phyloP scores from a whole-genome alignment of 2,113 vertebrate genomes.

The Cercocebus atys region DNA sequence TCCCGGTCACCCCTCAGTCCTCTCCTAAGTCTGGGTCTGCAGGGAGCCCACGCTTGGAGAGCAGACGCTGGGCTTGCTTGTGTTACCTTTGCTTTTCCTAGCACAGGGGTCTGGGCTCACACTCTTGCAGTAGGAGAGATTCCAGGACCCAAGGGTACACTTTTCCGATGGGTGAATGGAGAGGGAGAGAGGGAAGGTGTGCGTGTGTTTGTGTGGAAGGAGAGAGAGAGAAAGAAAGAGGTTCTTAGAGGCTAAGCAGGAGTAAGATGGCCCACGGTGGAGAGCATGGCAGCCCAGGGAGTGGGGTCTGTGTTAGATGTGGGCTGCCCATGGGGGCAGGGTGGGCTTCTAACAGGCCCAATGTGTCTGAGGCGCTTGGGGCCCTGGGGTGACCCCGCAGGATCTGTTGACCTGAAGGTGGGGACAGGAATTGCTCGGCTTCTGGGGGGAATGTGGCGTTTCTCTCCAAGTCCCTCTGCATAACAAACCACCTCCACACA shows the following conservation, averaged over 20 bases:
- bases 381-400: background rate
- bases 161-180: too few species aligned
- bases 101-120: background rate
- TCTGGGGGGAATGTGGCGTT: background rate
- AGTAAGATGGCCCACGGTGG: fast-evolving
- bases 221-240: background rate
- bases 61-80: background rate
- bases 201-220: too few species aligned
- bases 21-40: background rate
- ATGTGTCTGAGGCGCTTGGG: background rate
- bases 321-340: background rate
- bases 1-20: background rate
- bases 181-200: background rate
- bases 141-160: background rate
- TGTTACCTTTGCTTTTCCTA: background rate
- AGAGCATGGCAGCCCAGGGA: background rate
- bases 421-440: background rate
- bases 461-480: background rate
- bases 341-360: background rate
- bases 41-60: background rate
- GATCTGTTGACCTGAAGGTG: too few species aligned
- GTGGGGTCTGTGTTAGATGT: background rate
- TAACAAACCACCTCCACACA: background rate
- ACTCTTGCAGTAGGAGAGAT: background rate
- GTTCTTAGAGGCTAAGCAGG: background rate